Evolutionary conservation across 2,888 invertebrate species (phyloP), one percentile per base, ranked within the genome.

Genomic region (Orthonychiurus folsomi): DNA sequence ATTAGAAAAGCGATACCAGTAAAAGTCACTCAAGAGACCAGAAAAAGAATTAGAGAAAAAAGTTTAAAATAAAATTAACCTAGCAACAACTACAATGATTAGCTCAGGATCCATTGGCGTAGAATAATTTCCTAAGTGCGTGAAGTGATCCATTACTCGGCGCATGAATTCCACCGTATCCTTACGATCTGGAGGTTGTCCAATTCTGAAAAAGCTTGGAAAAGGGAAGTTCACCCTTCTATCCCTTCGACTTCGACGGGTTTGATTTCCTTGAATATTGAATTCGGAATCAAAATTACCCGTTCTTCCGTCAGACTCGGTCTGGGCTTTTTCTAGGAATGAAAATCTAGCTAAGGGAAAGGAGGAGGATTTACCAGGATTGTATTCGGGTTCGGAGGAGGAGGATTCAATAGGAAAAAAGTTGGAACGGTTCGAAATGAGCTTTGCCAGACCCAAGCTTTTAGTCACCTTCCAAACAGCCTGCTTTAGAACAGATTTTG

Each of bases 91-190:
- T 21, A 92, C 89, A 67, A 93, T 93, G 64, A 93, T 89, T 59
- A 96, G 80, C 12, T 87, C 86, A 0, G 95, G 89, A 75, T 97
- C 96, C 58, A 85, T 85, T 0, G 83, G 83, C 20, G 86, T 80
- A 1, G 92, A 87, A 76, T 94, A 99, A 78, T 96, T 94, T 69
- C 86, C 89, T 50, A 99, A 80, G 79, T 96, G 95, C 0, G 97
- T 99, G 76, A 94, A 97, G 77, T 97, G 95, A 76, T 99, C 97
- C 97, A 99, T 97, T 71, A 97, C 86, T 0, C 95, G 94, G 57
- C 90, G 81, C 96, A 97, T 96, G 76, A 97, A 95, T 79, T 90
- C 88, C 61, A 91, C 73, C 0, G 91, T 37, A 37, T 37, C 37
- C 15, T 15, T n/a, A n/a, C n/a, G n/a, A n/a, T n/a, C n/a, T n/a